Evolutionary conservation across 2,113 vertebrate genomes (phyloP), one percentile per base, ranked within the genome.

Genomic region (Solea solea): DNA sequence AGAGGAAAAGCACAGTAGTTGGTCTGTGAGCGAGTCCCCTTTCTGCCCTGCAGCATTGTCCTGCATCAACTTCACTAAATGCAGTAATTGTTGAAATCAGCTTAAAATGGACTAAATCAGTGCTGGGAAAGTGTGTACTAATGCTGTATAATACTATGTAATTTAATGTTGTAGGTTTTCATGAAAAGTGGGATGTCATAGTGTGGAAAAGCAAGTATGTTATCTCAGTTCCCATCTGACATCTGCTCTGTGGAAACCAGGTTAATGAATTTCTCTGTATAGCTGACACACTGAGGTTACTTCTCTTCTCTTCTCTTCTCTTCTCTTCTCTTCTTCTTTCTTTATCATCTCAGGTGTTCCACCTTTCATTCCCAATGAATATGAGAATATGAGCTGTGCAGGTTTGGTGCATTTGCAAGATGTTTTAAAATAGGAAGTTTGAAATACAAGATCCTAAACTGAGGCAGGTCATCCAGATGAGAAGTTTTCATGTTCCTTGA

Each of bases 191-290:
- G 50, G 16, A 15, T 9, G 50, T 52, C 50, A 25, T 25, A 45
- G 44, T 45, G 9, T 12, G 3, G n/a, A 52, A 6, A 53, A 60
- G 53, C 53, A 50, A 59, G 13, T 14, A 4, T 39, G 13, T 74
- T 69, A 39, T 80, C 14, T 49, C 55, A 25, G 60, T 54, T 69
- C 49, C 63, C 72, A 46, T 8, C 57, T 62, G 75, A 77, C 62
- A 59, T 60, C 34, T 73, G 57, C 62, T 64, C 45, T 9, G 61
- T 58, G 53, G 4, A 78, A 84, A 80, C 64, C 55, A 79, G 76
- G 73, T 56, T 74, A 81, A 85, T 76, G 59, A 82, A 76, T 73
- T 54, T 80, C 65, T 78, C 51, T 76, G 62, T 74, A 61, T 57
- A 85, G 61, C 67, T 73, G 76, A 44, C 50, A 54, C 70, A 62